Percentiles rank a stretch among this genome's conserved stretches.
Evolutionary conservation across 2,113 vertebrate species (phyloP).

Genomic region (Otolemur garnettii): DNA sequence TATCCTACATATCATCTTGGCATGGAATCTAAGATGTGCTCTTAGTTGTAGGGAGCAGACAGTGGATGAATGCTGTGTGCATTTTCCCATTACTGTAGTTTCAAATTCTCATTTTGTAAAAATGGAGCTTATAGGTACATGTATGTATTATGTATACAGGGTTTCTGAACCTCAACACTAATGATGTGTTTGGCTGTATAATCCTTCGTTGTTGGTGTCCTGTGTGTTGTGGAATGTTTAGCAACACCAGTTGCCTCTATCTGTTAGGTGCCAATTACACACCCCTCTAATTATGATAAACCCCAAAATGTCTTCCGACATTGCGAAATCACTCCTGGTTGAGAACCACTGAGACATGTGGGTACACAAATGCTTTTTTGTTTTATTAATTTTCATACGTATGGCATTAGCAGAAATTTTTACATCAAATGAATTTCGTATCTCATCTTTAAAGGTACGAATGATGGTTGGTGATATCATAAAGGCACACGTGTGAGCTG

Average conservation of each 20-base stretch:
- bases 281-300: neutral
- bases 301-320: neutral
- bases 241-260: neutral
- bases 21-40: neutral
- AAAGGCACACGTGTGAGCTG: neutral
- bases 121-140: neutral
- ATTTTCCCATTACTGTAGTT: neutral
- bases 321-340: neutral
- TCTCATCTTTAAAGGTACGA: neutral
- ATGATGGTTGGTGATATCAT: neutral
- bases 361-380: neutral
- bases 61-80: neutral
- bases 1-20: neutral
- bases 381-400: neutral
- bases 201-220: neutral
- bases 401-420: neutral
- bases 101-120: conserved; percentile 21
- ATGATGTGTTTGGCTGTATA: neutral
- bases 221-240: neutral
- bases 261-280: neutral
- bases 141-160: neutral
- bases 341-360: neutral
- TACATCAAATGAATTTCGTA: neutral
- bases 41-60: neutral
- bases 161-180: neutral